phyloP scores from a whole-genome alignment of 2,797 vertebrate genomes.

The Argyrosomus regius region DNA sequence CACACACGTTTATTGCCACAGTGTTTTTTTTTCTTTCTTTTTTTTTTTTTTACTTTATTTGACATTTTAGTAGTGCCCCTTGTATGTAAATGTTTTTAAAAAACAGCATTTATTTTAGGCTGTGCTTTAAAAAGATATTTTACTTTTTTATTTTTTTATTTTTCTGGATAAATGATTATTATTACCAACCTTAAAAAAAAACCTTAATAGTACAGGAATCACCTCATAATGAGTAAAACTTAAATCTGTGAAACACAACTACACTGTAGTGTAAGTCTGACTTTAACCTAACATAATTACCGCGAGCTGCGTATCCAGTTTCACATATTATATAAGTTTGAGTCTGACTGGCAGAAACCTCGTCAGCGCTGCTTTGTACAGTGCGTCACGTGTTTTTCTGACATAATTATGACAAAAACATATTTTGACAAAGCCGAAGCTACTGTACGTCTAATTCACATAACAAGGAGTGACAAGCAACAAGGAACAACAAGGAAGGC shows the following conservation, averaged over 20 bases:
- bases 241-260: conserved; percentile 4
- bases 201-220: neutral
- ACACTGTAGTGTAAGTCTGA: neutral
- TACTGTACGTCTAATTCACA: conserved; percentile 33
- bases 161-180: too few relatives aligned
- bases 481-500: conserved; percentile 38
- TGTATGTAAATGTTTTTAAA: conserved; percentile 28
- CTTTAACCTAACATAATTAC: neutral
- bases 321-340: conserved; percentile 32
- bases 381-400: conserved; percentile 16
- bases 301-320: conserved; percentile 7
- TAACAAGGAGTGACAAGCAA: conserved; percentile 45
- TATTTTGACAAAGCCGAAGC: conserved; percentile 22
- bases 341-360: conserved; percentile 5
- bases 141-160: conserved; percentile 5
- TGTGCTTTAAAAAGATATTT: neutral
- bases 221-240: neutral
- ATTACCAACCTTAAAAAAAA: neutral
- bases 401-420: conserved; percentile 22
- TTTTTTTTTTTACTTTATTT: conserved; percentile 29
- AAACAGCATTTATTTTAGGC: conserved; percentile 20
- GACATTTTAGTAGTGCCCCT: conserved; percentile 55
- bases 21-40: neutral
- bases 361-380: conserved; percentile 16
- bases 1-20: conserved; percentile 47